Conservation (phyloP, 2,888 invertebrate species). For the Hermaeophaga mercurialis region DNA sequence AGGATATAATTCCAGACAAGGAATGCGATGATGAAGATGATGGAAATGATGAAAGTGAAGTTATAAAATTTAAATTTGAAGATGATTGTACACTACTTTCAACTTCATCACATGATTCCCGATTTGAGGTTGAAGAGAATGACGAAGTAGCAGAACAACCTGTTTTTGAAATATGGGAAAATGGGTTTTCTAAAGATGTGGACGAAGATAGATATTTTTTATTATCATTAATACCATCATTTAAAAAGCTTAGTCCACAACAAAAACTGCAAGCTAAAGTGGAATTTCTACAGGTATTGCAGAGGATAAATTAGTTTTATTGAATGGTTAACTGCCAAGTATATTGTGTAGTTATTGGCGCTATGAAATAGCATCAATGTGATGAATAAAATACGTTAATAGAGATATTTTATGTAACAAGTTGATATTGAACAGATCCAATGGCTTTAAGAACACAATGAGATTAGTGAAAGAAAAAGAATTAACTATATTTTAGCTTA, state of each 20-base stretch:
- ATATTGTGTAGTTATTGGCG: too few relatives aligned
- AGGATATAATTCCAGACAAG: slow-evolving; percentile 1
- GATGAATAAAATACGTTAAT: too few relatives aligned
- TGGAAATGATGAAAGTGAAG: background rate
- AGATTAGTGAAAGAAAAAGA: too few relatives aligned
- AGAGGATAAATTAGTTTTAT: too few relatives aligned
- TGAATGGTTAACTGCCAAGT: too few relatives aligned
- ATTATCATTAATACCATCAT: slow-evolving; percentile 4
- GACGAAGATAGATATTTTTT: slow-evolving; percentile 8
- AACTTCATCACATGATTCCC: background rate
- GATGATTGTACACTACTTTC: background rate
- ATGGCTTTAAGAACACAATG: too few relatives aligned
- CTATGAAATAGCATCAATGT: too few relatives aligned
- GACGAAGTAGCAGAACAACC: background rate
- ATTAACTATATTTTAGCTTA: too few relatives aligned
- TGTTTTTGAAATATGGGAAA: slow-evolving; percentile 1
- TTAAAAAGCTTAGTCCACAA: background rate
- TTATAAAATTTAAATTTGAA: slow-evolving; percentile 4
- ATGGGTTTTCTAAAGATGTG: background rate
- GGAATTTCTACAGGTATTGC: background rate
- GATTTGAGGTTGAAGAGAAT: background rate
- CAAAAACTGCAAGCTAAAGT: slow-evolving; percentile 1
- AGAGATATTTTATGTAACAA: too few relatives aligned
- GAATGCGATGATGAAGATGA: background rate
- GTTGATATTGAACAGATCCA: too few relatives aligned